Base-by-base conservation (phyloP, 2,797 vertebrate species). In the Platalea minor region DNA sequence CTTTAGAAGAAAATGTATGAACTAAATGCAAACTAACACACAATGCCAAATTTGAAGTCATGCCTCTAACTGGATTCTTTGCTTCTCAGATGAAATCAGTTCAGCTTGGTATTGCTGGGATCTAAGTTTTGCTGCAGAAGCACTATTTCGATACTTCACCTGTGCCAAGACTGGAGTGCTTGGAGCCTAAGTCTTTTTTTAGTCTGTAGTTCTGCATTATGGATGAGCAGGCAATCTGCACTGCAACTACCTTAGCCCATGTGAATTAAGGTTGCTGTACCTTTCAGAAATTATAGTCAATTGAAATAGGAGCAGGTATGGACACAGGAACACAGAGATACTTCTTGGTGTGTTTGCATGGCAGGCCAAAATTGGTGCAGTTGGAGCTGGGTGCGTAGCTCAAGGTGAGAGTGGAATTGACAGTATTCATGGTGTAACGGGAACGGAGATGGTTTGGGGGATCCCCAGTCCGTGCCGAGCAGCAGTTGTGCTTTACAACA, bases 181-280 rank as follows among this genome's bases (percentile, higher is more conserved):
- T 95, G 94, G 90, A 97, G 91, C 75, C 72, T 25, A 93, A 82
- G 89, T 85, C 91, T 97, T 96, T 96, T 98, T 98, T 97, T 95
- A 97, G 97, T 73, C 88, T 85, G 56, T 91, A 74, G 93, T 84
- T 64, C 87, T 98, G 97, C 97, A 98, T 98, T 98, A 98, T 98
- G 95, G 95, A 98, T 98, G 97, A 98, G 93, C 80, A 90, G 85
- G 73, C 94, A 89, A 57, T 93, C 98, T 97, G 97, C 96, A 97
- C 46, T 98, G 97, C 50, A 80, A 94, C 76, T 95, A 85, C 95
- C 75, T 89, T 97, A 93, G 91, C 63, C 94, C 64, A 91, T 91
- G 80, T 91, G 83, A 96, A 81, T 86, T 92, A 80, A 96, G 53
- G 93, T 86, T 94, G 85, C n/a, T 85, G 28, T 92, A 45, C 93